Percentiles rank a stretch among this genome's conserved stretches.
Conservation (phyloP, 2,113 vertebrate species). For the Calypte anna region DNA sequence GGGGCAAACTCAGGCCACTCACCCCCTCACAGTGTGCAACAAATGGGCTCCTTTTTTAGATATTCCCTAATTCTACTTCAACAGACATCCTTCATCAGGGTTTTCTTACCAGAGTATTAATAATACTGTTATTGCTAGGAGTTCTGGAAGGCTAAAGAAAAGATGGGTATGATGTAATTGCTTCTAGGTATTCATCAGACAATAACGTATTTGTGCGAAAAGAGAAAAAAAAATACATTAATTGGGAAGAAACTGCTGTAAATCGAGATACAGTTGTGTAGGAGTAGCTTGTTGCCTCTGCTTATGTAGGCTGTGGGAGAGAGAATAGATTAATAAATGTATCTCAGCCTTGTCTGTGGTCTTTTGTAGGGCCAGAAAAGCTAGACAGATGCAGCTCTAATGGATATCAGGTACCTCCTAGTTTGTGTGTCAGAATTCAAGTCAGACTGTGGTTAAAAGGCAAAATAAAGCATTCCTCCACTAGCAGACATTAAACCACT, state of each 20-base stretch:
- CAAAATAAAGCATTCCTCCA: slow-evolving; percentile 38
- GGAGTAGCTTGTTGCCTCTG: neutral
- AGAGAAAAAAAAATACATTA: neutral
- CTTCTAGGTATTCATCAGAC: neutral
- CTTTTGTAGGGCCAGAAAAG: neutral
- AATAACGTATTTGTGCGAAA: neutral
- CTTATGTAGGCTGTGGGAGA: neutral
- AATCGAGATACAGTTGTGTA: neutral
- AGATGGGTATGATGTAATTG: neutral
- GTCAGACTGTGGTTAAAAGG: slow-evolving; percentile 40
- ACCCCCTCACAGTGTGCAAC: neutral
- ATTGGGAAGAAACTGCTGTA: neutral
- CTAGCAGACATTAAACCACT: slow-evolving; percentile 51
- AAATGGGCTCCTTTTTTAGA: neutral
- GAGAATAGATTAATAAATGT: slow-evolving; percentile 22
- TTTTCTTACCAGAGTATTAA: neutral
- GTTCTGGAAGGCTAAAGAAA: neutral
- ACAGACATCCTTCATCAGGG: neutral
- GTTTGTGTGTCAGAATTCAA: neutral
- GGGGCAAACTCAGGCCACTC: neutral
- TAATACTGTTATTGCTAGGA: neutral
- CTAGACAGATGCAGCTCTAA: slow-evolving; percentile 13
- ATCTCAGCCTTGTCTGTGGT: neutral
- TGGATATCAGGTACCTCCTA: slow-evolving; percentile 24
- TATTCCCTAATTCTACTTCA: neutral